These are phyloP conservation scores for Leucophenga montana DNA, from an alignment of 2,888 invertebrate species.

Conservation along the genomic window DNA sequence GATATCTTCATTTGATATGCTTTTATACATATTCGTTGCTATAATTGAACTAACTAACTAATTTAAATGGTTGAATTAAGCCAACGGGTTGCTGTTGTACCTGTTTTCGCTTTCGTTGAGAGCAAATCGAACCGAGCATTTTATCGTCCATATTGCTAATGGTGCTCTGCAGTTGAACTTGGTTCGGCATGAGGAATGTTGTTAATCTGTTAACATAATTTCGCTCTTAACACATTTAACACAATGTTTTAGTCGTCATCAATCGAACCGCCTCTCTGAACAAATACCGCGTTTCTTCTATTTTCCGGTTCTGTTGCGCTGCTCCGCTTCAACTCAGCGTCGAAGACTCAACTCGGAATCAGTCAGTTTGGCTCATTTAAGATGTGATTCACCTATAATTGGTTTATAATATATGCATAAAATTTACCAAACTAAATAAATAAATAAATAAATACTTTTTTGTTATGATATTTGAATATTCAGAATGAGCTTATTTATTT, in stretches of 20 bases:
- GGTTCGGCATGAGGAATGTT: conserved; percentile 49
- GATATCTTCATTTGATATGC: conserved; percentile 50
- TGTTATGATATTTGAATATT: conserved; percentile 44
- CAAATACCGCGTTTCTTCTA: neutral
- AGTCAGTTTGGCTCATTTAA: conserved; percentile 10
- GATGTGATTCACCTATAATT: conserved; percentile 63
- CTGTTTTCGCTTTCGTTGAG: conserved; percentile 25
- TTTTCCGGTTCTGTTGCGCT: too few species aligned
- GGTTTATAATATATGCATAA: conserved; percentile 62
- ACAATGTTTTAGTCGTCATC: conserved; percentile 58
- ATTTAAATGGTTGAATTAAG: conserved; percentile 53
- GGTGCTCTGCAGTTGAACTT: neutral
- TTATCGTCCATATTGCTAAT: neutral
- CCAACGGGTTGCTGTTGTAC: conserved; percentile 41
- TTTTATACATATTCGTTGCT: conserved; percentile 53
- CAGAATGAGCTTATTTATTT: conserved; percentile 54
- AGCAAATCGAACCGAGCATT: neutral
- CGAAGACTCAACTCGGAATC: too few species aligned
- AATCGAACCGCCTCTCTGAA: conserved; percentile 50
- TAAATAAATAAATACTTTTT: conserved; percentile 48
- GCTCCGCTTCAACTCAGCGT: too few species aligned
- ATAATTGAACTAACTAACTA: conserved; percentile 48
- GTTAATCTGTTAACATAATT: conserved; percentile 65
- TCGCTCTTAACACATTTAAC: conserved; percentile 65
- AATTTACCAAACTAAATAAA: conserved; percentile 42